Percentiles rank a stretch among this genome's conserved stretches.
These are phyloP conservation scores for Palythoa grandis DNA, from an alignment of 92 coral and sea anemone species.

Conservation along the genomic window DNA sequence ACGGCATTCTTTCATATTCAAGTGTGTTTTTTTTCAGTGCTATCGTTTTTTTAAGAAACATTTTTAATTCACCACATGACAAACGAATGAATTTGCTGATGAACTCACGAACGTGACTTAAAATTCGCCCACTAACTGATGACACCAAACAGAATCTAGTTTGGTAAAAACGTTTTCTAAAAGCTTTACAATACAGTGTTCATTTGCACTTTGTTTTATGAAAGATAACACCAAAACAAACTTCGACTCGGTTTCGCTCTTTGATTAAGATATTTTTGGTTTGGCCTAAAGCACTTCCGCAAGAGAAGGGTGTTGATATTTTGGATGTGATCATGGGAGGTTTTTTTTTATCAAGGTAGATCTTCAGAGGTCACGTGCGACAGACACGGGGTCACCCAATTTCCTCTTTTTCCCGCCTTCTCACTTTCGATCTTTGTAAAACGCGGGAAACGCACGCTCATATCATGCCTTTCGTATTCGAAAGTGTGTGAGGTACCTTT, in stretches of 20 bases:
- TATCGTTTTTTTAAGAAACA: too few species aligned
- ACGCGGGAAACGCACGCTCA: slow-evolving; percentile 35
- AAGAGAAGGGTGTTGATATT: slow-evolving; percentile 39
- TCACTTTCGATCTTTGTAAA: slow-evolving; percentile 8
- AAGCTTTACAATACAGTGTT: not conserved
- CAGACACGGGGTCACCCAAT: slow-evolving; percentile 31
- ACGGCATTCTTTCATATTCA: too few species aligned
- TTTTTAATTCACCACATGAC: too few species aligned
- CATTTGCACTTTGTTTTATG: not conserved
- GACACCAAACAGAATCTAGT: too few species aligned
- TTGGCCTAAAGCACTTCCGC: slow-evolving; percentile 48
- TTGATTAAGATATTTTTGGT: not conserved
- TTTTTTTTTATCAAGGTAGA: slow-evolving; percentile 21
- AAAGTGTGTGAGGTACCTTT: not conserved
- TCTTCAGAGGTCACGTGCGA: slow-evolving; percentile 38
- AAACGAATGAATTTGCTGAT: too few species aligned
- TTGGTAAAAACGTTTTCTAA: not conserved
- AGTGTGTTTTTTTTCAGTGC: too few species aligned
- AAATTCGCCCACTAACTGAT: too few species aligned
- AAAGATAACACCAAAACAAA: slow-evolving; percentile 33
- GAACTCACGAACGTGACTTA: too few species aligned
- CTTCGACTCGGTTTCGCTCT: not conserved
- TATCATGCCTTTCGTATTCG: slow-evolving; percentile 10
- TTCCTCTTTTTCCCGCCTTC: slow-evolving; percentile 47
- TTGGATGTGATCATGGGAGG: slow-evolving; percentile 39